Base-by-base conservation (phyloP, 2,797 vertebrate genomes). In the Buceros bicornis region DNA sequence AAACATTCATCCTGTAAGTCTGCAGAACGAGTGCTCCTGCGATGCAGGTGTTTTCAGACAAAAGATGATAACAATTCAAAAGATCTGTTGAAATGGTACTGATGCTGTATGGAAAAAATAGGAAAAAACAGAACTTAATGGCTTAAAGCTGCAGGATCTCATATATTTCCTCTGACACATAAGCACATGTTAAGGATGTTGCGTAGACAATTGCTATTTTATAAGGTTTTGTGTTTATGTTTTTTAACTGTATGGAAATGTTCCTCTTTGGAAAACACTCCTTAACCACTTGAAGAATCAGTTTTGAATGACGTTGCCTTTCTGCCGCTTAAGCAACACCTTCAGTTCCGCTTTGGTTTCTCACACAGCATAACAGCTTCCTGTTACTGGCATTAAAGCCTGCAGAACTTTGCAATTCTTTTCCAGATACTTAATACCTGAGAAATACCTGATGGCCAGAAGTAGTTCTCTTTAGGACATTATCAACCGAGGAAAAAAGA, bases 41-140 rank as follows among this genome's bases (percentile, higher is more conserved):
- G 12, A 69, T 92, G 72, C 89, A 93, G 78, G 82, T 94, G 79
- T 18, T 69, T 95, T 92, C 58, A 86, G 61, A 91, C 57, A 96
- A 93, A 95, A 78, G 79, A 65, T 29, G 58, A 12, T 74, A 83
- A 80, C 15, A 37, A 51, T 74, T 86, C 53, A 78, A 71, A 93
- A 71, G 50, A 82, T 21, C 11, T 43, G 7, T 50, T 90, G 88
- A 86, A 93, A 85, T 58, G 21, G 11, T 42, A 33, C 57, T 81
- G n/a, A 62, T 21, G 5, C 12, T 45, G 13, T 60, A 61, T 31
- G 22, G 20, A 5, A 13, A 51, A 88, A 77, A 67, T 33, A 81
- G 10, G 20, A 70, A 82, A 82, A 71, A 47, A 4, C 13, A 79
- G 19, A 77, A 56, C 8, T 85, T 71, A 71, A 2, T 57, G 16